These are phyloP conservation scores for Lamellibrachia luymesi DNA, from an alignment of 1,140 invertebrate species.

Conservation along the genomic window DNA sequence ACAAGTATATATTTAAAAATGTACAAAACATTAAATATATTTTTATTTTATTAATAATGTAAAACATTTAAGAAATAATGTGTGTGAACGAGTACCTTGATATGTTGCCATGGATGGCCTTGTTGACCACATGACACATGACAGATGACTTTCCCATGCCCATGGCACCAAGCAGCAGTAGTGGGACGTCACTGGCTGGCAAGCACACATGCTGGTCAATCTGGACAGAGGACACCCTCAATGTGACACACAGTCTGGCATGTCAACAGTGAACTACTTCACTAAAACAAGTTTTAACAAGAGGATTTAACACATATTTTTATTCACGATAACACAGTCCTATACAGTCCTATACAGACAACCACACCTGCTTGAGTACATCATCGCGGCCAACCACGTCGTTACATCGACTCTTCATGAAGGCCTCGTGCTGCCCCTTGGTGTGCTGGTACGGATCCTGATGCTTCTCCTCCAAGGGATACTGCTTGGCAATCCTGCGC, in stretches of 20 bases:
- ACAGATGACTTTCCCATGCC: slow-evolving; percentile 31
- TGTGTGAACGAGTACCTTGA: background rate
- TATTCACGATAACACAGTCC: slow-evolving; percentile 32
- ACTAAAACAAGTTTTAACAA: slow-evolving; percentile 20
- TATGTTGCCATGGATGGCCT: background rate
- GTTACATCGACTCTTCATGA: slow-evolving; percentile 28
- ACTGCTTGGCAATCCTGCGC: slow-evolving; percentile 22
- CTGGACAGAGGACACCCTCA: slow-evolving; percentile 18
- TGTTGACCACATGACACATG: slow-evolving; percentile 19
- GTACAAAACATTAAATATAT: too few relatives aligned
- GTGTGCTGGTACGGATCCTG: slow-evolving; percentile 7
- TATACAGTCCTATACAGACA: slow-evolving; percentile 27
- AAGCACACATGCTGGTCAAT: slow-evolving; percentile 23
- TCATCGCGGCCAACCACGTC: slow-evolving; percentile 25
- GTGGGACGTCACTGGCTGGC: slow-evolving; percentile 14
- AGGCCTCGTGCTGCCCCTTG: slow-evolving; percentile 24
- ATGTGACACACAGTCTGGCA: too few relatives aligned
- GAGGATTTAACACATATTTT: background rate
- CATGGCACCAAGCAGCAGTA: slow-evolving; percentile 25
- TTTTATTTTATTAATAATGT: too few relatives aligned
- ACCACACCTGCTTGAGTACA: slow-evolving; percentile 22
- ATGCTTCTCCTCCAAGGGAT: slow-evolving; percentile 8
- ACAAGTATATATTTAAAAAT: too few relatives aligned
- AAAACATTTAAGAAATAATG: too few relatives aligned
- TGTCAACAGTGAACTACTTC: too few relatives aligned